Evolutionary conservation across 2,113 vertebrate species (phyloP), one percentile per base, ranked within the genome.

Genomic region (Alethe diademata): DNA sequence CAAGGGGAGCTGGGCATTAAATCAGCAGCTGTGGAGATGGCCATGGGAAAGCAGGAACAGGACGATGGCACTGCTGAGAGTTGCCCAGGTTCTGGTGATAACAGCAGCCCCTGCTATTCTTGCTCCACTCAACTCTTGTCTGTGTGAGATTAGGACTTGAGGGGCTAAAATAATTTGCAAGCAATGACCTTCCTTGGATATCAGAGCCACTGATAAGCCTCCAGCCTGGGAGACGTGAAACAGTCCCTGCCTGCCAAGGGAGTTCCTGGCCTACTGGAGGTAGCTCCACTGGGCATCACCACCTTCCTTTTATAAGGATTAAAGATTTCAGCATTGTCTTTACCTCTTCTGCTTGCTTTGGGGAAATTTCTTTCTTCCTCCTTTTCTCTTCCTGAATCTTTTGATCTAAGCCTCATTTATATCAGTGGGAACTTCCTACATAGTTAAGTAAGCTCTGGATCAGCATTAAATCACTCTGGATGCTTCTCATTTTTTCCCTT

Each of bases 31-130:
- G 0, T 64, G 36, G 31, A 65, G 11, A 12, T 5, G 4, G 36
- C 12, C 9, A 1, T 12, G 8, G 40, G 8, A 65, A 83, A 54
- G 29, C 0, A 1, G 56, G 45, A 74, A 22, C 1, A 3, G 35
- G n/a, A 50, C 33, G 1, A 2, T 58, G 19, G 7, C 14, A 14
- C 6, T 8, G 6, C 36, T 4, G 1, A 64, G 33, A 3, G 6
- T n/a, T 71, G 25, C 12, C 24, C 19, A 35, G 62, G 9, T 43
- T 47, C 61, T 79, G 26, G 19, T 26, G 12, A 13, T 7, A 4
- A 11, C 51, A 66, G 36, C 20, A 88, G 20, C 7, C 9, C 26
- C 42, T 31, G 5, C 0, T 19, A 64, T 23, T 29, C 19, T 64
- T 1, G 1, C 9, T 43, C 5, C 8, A 5, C 12, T 70, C 28